Base-by-base conservation (phyloP, 1,140 invertebrate genomes). In the Oreohelix idahoensis region DNA sequence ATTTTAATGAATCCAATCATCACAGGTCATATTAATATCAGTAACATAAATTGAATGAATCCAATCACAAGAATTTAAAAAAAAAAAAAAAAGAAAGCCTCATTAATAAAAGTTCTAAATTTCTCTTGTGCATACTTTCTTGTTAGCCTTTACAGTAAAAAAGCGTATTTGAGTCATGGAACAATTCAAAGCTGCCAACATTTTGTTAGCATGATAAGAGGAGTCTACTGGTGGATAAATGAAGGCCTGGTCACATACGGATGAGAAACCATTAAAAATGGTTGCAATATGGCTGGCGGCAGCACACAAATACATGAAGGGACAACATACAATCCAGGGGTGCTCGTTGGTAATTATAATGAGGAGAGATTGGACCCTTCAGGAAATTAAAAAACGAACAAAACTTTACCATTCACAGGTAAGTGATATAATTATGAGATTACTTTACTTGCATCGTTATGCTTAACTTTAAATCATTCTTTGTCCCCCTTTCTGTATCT, bases 341-440 rank as follows among this genome's bases (percentile, higher is more conserved):
- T 87, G 0, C 79, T 91, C 29, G 83, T 91, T 74, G 89, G 89
- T 53, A 91, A 91, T 71, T 91, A 88, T 86, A 89, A 90, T 78
- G 90, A 91, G 82, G 86, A 91, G 66, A 84, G 88, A 84, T 90
- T 88, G 70, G 90, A 91, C n/a, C 73, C 86, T 88, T 39, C 85
- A 82, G 73, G 85, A 88, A 69, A 69, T 80, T 36, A 86, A 85
- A 75, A 82, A 87, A n/a, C n/a, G 77, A 84, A 87, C 17, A 88
- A 89, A 83, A 79, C 84, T 38, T 77, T 90, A 36, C 89, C 90
- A n/a, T 32, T 90, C 89, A 35, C 89, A 90, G 89, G 90, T 90
- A 76, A 66, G 35, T 2, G 5, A 29, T 38, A 58, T 79, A n/a
- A n/a, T n/a, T n/a, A n/a, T n/a, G n/a, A n/a, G n/a, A n/a, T n/a